Percentiles rank a stretch among this genome's conserved stretches.
phyloP scores from a whole-genome alignment of 2,888 invertebrate species.

The Pocota personata region DNA sequence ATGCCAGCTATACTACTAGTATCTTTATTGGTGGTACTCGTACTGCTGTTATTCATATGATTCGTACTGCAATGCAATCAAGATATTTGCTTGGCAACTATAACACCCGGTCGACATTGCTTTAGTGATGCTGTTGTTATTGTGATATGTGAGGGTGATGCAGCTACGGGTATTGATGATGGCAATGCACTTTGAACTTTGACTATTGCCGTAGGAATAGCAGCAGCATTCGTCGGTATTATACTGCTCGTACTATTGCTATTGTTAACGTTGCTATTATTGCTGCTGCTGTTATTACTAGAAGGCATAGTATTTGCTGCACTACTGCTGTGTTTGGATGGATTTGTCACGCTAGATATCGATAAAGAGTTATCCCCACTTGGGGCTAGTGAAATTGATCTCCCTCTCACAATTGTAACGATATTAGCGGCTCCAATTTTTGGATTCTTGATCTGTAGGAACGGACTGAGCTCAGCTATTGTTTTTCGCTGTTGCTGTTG shows the following conservation, averaged over 20 bases:
- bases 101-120: slow-evolving; percentile 93
- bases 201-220: slow-evolving; percentile 79
- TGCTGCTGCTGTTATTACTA: slow-evolving; percentile 73
- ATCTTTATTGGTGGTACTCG: slow-evolving; percentile 72
- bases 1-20: slow-evolving; percentile 71
- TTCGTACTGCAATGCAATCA: slow-evolving; percentile 84
- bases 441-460: slow-evolving; percentile 85
- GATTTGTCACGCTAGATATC: slow-evolving; percentile 45
- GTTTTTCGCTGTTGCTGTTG: slow-evolving; percentile 82
- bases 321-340: slow-evolving; percentile 67
- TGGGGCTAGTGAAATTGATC: slow-evolving; percentile 76
- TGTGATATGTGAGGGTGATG: slow-evolving; percentile 78
- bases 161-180: slow-evolving; percentile 57
- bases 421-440: slow-evolving; percentile 76
- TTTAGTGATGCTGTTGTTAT: slow-evolving; percentile 83
- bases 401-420: slow-evolving; percentile 77
- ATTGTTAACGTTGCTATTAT: slow-evolving; percentile 59
- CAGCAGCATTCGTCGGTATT: slow-evolving; percentile 64
- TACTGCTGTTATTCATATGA: slow-evolving; percentile 66
- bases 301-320: slow-evolving; percentile 64
- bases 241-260: slow-evolving; percentile 69
- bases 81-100: slow-evolving; percentile 93
- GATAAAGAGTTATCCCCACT: slow-evolving; percentile 45
- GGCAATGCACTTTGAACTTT: slow-evolving; percentile 79
- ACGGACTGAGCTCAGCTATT: slow-evolving; percentile 86